Evolutionary conservation across 1,140 invertebrate species (phyloP).

Genomic region (Drosophila biarmipes): DNA sequence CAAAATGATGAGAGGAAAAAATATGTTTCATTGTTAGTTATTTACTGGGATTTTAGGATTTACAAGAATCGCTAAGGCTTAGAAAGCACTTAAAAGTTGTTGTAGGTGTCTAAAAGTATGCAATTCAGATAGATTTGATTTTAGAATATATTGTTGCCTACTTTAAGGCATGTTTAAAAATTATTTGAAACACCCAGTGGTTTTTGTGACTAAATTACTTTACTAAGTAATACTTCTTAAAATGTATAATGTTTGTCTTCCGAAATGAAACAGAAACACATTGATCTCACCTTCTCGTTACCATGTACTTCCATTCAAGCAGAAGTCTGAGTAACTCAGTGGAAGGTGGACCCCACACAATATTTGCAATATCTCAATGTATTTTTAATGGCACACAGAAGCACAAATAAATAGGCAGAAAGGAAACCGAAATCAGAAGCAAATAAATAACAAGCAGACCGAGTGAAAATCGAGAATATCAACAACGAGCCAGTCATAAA

Average conservation of each 20-base stretch:
- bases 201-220: no score
- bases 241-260: background rate
- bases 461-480: slow-evolving; percentile 31
- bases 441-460: slow-evolving; percentile 46
- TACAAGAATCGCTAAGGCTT: no score
- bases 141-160: no score
- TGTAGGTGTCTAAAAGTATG: no score
- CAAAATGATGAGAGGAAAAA: background rate
- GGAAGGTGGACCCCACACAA: background rate
- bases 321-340: background rate
- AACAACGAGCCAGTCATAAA: slow-evolving; percentile 13
- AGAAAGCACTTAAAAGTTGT: no score
- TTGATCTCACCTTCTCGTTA: background rate
- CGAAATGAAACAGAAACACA: background rate
- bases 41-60: no score
- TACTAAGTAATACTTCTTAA: background rate
- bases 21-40: no score
- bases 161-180: no score
- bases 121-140: no score
- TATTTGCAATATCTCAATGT: slow-evolving; percentile 30
- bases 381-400: slow-evolving; percentile 37
- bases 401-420: slow-evolving; percentile 12
- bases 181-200: no score
- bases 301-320: background rate
- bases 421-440: slow-evolving; percentile 16